These are phyloP conservation scores for Epinephelus cyanopodus DNA, from an alignment of 2,113 vertebrate species.

Conservation along the genomic window DNA sequence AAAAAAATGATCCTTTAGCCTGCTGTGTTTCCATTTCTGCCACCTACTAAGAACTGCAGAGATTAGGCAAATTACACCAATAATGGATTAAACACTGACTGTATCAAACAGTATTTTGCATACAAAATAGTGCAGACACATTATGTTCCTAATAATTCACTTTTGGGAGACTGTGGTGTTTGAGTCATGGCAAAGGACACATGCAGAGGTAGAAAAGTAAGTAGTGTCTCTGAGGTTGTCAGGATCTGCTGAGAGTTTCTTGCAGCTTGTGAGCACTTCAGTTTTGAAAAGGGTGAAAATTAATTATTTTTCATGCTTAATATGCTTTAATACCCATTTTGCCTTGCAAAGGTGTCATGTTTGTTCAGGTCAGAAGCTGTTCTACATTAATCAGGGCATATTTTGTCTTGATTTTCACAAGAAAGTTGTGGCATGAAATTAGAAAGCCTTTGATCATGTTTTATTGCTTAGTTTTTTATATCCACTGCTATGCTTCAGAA, in stretches of 20 bases:
- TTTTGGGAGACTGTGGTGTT: neutral
- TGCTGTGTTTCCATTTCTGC: neutral
- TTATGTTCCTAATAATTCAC: neutral
- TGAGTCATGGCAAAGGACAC: neutral
- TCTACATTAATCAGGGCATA: neutral
- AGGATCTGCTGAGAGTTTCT: neutral
- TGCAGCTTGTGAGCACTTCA: neutral
- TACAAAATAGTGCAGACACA: neutral
- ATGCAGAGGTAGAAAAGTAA: neutral
- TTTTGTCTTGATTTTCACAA: slow-evolving; percentile 15
- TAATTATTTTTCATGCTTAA: slow-evolving; percentile 13
- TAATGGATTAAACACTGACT: neutral
- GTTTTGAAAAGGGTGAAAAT: neutral
- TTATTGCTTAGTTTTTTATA: slow-evolving; percentile 6
- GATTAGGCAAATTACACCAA: slow-evolving; percentile 15
- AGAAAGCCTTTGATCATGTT: slow-evolving; percentile 21
- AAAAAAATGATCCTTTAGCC: neutral
- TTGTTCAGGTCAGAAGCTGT: neutral
- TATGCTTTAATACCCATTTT: neutral
- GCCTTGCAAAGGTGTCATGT: slow-evolving; percentile 1
- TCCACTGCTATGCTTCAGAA: neutral
- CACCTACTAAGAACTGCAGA: neutral
- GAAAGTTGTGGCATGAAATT: slow-evolving; percentile 12
- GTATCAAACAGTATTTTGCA: slow-evolving; percentile 11
- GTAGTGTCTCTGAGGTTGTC: neutral